These are phyloP conservation scores for Sabatieria punctata DNA, from an alignment of 2,888 invertebrate species.

Conservation along the genomic window DNA sequence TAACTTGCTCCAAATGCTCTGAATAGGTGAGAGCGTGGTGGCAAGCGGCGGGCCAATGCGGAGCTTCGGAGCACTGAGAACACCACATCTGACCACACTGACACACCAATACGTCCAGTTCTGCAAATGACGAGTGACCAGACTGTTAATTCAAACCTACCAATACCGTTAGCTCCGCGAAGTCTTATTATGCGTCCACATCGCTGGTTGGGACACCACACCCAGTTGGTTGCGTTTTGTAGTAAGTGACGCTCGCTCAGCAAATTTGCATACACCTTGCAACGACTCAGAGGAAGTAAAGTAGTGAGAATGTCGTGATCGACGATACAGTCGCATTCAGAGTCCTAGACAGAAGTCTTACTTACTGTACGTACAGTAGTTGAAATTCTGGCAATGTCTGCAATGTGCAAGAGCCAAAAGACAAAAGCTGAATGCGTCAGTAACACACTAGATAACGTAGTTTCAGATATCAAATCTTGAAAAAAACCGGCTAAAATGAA, in stretches of 20 bases:
- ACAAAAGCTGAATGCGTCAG: too few species aligned
- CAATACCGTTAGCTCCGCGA: too few species aligned
- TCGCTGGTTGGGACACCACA: constrained; percentile 1
- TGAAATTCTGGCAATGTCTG: too few species aligned
- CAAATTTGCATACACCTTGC: background rate
- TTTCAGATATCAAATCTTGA: too few species aligned
- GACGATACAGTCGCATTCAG: background rate
- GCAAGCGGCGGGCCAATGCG: constrained; percentile 1
- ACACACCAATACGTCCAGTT: background rate
- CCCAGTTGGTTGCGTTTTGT: background rate
- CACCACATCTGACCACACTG: constrained; percentile 1
- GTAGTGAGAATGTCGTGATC: constrained; percentile 1
- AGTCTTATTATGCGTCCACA: background rate
- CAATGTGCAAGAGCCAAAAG: too few species aligned
- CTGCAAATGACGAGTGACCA: background rate
- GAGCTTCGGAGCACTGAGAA: background rate
- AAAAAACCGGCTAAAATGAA: too few species aligned
- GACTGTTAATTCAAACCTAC: too few species aligned
- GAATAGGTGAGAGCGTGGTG: background rate
- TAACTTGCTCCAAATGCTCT: background rate
- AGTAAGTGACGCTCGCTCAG: background rate
- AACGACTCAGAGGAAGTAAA: background rate
- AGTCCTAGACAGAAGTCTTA: background rate
- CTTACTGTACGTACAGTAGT: too few species aligned
- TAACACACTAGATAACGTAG: too few species aligned